Evolutionary conservation across 92 coral and sea anemone species (phyloP).

Genomic region (Porites divaricata): DNA sequence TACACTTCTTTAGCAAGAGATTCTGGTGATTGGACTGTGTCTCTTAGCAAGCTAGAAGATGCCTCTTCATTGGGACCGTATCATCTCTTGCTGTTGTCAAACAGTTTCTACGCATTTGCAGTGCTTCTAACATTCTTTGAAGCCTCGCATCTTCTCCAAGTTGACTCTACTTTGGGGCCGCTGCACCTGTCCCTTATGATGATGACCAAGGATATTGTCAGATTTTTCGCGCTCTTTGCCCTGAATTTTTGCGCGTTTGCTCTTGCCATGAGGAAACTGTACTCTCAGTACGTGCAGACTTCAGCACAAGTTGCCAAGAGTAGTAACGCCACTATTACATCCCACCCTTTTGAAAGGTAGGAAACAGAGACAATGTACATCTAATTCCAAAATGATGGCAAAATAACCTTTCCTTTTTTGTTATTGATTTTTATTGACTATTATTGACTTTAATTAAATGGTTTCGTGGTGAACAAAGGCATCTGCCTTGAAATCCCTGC

Average conservation of each 20-base stretch:
- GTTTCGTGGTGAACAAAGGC: too few species aligned
- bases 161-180: constrained; percentile 80
- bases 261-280: constrained; percentile 83
- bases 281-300: constrained; percentile 75
- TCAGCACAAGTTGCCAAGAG: not conserved
- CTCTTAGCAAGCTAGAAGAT: constrained; percentile 2
- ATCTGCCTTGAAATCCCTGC: too few species aligned
- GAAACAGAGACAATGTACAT: not conserved
- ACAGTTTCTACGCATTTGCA: constrained; percentile 77
- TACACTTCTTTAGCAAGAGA: constrained; percentile 53
- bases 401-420: not conserved
- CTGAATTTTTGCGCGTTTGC: constrained; percentile 74
- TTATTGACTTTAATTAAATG: too few species aligned
- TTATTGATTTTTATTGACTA: too few species aligned
- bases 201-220: constrained; percentile 76
- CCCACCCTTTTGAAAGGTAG: constrained; percentile 33
- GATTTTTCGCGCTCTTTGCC: constrained; percentile 76
- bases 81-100: constrained; percentile 73
- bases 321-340: constrained; percentile 3
- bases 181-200: constrained; percentile 80
- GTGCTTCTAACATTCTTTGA: constrained; percentile 81
- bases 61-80: constrained; percentile 41
- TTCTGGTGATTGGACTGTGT: constrained; percentile 56
- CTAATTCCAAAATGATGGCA: too few species aligned
- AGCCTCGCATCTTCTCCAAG: constrained; percentile 73